Evolutionary conservation across 2,888 invertebrate species (phyloP), one percentile per base, ranked within the genome.

Genomic region (Diploptera punctata): DNA sequence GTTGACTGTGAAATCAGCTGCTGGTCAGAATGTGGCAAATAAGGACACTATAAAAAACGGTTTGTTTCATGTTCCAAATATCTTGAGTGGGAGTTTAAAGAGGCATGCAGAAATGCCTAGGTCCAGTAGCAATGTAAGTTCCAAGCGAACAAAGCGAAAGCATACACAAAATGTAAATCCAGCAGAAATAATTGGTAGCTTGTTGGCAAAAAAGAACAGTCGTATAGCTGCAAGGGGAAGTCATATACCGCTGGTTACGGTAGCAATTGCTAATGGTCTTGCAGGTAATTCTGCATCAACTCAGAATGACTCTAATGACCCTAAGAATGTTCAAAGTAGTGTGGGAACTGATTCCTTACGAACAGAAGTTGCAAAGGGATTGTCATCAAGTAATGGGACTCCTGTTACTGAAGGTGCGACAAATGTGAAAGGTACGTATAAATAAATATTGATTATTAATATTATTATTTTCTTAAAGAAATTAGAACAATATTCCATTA

Each of bases 201-300:
- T 65, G n/a, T n/a, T 65, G 26, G 65, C 44, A 65, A 65, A 33
- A 18, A 65, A 65, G 47, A 65, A 47, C 65, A 57, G 29, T 13
- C 52, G 52, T 52, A 13, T 52, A 13, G 52, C 21, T 3, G 57
- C 24, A 16, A 57, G 29, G 57, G 57, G 26, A 1, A 57, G 5
- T 16, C 16, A 29, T 57, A 10, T 65, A 29, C 65, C 65, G 9
- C 65, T 65, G 21, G 65, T 65, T 26, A 65, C 65, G n/a, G 65
- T 65, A n/a, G 65, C 65, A 5, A 44, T 65, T 65, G 65, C 65
- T 2, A 65, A 65, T 47, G 65, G 65, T 13, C n/a, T 57, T 26
- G 9, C 57, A 16, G n/a, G 29, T n/a, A 24, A 29, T 10, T 1
- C n/a, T n/a, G n/a, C 29, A n/a, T 29, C 57, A 16, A 57, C 13